Percentiles rank a stretch among this genome's conserved stretches.
Evolutionary conservation across 2,797 vertebrate species (phyloP).

Genomic region (Galago senegalensis): DNA sequence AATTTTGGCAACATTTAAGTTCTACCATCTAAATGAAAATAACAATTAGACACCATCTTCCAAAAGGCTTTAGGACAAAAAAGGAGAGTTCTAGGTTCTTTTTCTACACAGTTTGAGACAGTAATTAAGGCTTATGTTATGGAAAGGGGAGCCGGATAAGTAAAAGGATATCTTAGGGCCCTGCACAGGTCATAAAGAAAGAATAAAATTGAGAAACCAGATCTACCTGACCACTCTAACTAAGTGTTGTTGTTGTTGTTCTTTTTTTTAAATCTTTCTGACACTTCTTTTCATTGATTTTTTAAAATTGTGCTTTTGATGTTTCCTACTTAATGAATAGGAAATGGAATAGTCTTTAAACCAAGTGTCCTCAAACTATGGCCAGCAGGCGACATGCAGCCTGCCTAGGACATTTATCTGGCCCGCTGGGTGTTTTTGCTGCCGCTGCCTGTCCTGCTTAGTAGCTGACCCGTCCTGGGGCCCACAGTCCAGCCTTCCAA

Average conservation of each 20-base stretch:
- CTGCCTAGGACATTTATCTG: too few relatives aligned
- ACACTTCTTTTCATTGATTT: not conserved
- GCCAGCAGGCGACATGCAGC: too few relatives aligned
- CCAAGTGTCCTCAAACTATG: too few relatives aligned
- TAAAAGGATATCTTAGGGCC: not conserved
- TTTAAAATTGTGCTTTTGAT: constrained; percentile 3
- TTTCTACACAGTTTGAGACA: not conserved
- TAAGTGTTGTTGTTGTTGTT: not conserved
- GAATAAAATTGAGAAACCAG: not conserved
- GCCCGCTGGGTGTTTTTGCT: too few relatives aligned
- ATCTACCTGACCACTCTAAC: not conserved
- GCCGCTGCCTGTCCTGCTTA: too few relatives aligned
- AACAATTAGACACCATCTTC: not conserved
- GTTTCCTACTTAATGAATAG: constrained; percentile 31
- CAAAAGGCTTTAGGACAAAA: not conserved
- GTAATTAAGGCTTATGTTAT: not conserved
- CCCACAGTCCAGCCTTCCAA: too few relatives aligned
- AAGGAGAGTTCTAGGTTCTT: not conserved
- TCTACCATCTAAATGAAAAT: not conserved
- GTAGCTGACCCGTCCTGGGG: too few relatives aligned
- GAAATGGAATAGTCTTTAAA: not conserved
- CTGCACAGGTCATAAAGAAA: not conserved
- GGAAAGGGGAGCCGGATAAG: not conserved
- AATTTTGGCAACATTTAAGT: constrained; percentile 7
- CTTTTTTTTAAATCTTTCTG: not conserved